Evolutionary conservation across 2,113 vertebrate genomes (phyloP).

Genomic region (Nymphicus hollandicus): DNA sequence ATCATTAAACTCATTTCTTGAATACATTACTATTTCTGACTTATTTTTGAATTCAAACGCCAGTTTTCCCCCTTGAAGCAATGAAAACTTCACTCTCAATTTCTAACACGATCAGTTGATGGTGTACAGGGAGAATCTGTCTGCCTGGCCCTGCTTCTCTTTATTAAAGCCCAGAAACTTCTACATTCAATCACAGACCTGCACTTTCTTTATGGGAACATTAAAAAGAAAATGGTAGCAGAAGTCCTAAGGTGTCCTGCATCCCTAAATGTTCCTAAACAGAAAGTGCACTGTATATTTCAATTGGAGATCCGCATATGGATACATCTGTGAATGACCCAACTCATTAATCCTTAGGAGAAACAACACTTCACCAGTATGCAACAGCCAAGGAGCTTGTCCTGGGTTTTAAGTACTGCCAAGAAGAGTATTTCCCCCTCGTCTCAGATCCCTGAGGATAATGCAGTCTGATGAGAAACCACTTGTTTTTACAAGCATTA

Average conservation of each 20-base stretch:
- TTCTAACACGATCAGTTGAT: background rate
- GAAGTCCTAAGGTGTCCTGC: background rate
- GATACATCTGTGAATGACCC: background rate
- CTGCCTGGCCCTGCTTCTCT: background rate
- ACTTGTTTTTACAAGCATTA: background rate
- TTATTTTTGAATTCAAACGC: slow-evolving; percentile 43
- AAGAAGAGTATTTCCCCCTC: background rate
- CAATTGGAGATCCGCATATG: accelerated
- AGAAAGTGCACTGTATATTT: accelerated
- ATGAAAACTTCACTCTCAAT: background rate
- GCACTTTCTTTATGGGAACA: background rate
- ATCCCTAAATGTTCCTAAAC: background rate
- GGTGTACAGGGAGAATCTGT: background rate
- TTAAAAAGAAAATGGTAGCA: background rate
- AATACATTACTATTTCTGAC: slow-evolving; percentile 47
- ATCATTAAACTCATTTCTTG: slow-evolving; percentile 57
- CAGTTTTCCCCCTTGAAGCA: background rate
- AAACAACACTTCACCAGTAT: accelerated
- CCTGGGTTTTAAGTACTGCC: background rate
- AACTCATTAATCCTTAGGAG: too few relatives aligned
- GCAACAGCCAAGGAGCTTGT: background rate
- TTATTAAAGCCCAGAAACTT: background rate
- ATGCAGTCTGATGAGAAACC: background rate
- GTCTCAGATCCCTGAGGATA: background rate
- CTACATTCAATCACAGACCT: background rate